Evolutionary conservation across 2,888 invertebrate species (phyloP), one percentile per base, ranked within the genome.

Genomic region (Calameuta idolon): DNA sequence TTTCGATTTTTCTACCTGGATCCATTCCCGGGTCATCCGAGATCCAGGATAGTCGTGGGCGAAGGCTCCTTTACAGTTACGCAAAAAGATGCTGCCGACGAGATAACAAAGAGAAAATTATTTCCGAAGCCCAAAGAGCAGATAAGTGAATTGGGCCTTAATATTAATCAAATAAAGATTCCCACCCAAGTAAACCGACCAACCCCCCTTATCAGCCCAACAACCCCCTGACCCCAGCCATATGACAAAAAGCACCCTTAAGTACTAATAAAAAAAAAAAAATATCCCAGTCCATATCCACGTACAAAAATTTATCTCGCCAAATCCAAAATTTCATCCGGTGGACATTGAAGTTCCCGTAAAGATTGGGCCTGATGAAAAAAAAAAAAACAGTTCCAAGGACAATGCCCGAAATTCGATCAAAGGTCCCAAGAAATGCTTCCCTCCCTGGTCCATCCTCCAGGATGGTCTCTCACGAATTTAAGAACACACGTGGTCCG

Each of bases 381-480:
- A 75, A 79, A 74, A 74, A 69, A 74, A 75, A 79, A 74, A 74
- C 69, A 74, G 75, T 69, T 1, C 2, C 55, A 55, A 55, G 81
- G 82, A 88, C 89, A 90, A 89, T 88, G 86, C 85, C 84, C 85
- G 91, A 90, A 91, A 91, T 90, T 89, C 88, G 91, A 91, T 90
- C 89, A 87, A 89, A 85, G 86, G 83, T 79, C 83, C 55, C 78
- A 79, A 79, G 78, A 79, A 81, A 82, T 80, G 74, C 80, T 77
- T 76, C 77, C 77, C 77, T 77, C 77, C 69, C 78, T 71, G 55
- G 33, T 71, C 71, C 71, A 71, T 71, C 71, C 71, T 33, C 71
- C 71, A 34, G 71, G 11, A 83, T 81, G 80, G 79, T 79, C 79
- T 83, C 84, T 84, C 87, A 86, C 84, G 86, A 87, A 85, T 84